Evolutionary conservation across 2,113 vertebrate genomes (phyloP).

Genomic region (Illadopsis cleaveri): DNA sequence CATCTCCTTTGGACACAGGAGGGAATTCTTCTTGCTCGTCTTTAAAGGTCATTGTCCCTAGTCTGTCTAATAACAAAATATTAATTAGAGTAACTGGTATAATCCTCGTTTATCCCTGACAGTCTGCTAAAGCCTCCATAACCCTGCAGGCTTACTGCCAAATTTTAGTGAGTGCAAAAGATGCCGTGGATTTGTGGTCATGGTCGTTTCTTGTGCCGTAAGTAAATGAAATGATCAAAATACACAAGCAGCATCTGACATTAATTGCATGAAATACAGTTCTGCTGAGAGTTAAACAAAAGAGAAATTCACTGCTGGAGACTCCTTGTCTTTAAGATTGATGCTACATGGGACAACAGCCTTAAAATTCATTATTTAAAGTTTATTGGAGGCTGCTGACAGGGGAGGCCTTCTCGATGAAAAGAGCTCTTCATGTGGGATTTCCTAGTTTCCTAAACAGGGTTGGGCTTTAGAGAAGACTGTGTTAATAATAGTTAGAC

Average conservation of each 20-base stretch:
- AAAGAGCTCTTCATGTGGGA: neutral
- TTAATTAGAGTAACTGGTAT: slow-evolving; percentile 26
- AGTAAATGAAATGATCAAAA: slow-evolving; percentile 60
- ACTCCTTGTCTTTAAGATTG: neutral
- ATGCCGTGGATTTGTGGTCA: neutral
- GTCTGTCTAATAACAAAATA: slow-evolving; percentile 15
- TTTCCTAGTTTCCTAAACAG: neutral
- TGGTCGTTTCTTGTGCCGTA: slow-evolving; percentile 17
- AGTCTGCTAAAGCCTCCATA: neutral
- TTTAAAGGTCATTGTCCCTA: neutral
- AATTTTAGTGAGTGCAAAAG: neutral
- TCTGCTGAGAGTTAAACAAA: slow-evolving; percentile 31
- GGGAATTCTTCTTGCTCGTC: neutral
- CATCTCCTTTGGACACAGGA: neutral
- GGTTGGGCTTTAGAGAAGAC: neutral
- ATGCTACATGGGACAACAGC: neutral
- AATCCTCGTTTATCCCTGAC: neutral
- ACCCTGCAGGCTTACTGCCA: neutral
- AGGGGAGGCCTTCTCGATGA: neutral
- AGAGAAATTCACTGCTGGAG: slow-evolving; percentile 32
- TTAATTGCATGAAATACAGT: slow-evolving; percentile 47
- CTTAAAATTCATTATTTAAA: slow-evolving; percentile 50
- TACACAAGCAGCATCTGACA: slow-evolving; percentile 23
- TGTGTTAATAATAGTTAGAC: neutral
- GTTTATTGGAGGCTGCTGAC: slow-evolving; percentile 39